These are phyloP conservation scores for Pteronotus mesoamericanus DNA, from an alignment of 2,797 vertebrate genomes.

Conservation along the genomic window DNA sequence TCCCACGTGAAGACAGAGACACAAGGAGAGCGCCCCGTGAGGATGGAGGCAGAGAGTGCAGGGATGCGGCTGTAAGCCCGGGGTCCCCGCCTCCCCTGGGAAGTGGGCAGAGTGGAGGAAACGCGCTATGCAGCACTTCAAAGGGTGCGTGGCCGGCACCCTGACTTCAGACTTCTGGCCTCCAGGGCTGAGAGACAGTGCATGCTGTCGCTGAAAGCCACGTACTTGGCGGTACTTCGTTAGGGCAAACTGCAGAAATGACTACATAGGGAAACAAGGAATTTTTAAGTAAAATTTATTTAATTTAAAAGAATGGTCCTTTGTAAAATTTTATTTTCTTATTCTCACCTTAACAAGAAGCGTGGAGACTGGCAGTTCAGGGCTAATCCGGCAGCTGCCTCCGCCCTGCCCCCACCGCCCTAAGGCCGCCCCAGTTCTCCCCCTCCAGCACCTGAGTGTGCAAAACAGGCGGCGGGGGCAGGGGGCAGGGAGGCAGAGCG, in stretches of 20 bases:
- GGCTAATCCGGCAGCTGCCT: neutral
- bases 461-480: neutral
- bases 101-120: neutral
- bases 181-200: neutral
- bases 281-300: neutral
- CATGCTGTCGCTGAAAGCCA: neutral
- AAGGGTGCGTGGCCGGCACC: fast-evolving
- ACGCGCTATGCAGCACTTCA: neutral
- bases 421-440: neutral
- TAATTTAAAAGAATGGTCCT: neutral
- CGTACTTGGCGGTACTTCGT: too few relatives aligned
- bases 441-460: neutral
- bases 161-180: neutral
- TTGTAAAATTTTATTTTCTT: neutral
- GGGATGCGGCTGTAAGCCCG: neutral
- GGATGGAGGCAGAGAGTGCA: fast-evolving
- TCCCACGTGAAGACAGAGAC: neutral
- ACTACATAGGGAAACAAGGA: neutral
- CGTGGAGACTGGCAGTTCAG: neutral
- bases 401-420: too few relatives aligned
- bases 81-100: fast-evolving
- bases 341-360: neutral
- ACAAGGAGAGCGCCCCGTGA: neutral
- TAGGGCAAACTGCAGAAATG: neutral
- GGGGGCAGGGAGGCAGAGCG: neutral